A percentile compares a stretch with the other conserved stretches of the same genome.
Conservation (phyloP, 2,797 vertebrate genomes). For the Sylvilagus floridanus region DNA sequence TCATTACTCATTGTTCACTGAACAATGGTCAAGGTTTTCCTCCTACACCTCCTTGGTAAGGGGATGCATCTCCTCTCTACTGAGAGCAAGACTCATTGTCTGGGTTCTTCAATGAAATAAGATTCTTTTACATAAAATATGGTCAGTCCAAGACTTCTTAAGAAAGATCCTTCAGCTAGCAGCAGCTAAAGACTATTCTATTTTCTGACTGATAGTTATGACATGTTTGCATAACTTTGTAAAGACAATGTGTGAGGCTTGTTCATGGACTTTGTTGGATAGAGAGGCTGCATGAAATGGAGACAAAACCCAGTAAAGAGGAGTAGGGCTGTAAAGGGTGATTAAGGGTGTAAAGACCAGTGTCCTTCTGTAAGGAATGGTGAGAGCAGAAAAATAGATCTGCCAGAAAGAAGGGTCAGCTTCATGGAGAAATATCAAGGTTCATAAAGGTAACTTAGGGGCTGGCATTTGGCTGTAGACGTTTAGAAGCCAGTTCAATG, state of each 20-base stretch:
- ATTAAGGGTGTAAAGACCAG: background rate
- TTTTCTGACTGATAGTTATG: background rate
- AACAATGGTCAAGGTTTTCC: background rate
- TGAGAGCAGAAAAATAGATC: background rate
- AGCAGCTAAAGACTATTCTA: background rate
- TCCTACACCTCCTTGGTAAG: no score
- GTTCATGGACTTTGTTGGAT: background rate
- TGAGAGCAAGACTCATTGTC: background rate
- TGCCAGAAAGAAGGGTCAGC: background rate
- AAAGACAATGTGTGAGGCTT: background rate
- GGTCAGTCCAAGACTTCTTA: background rate
- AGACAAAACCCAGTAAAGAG: no score
- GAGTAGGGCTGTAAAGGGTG: no score
- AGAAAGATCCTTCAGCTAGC: background rate
- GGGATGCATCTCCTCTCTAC: background rate
- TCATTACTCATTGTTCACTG: no score
- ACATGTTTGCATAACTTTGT: background rate
- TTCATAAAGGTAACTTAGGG: no score
- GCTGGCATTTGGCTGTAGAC: no score
- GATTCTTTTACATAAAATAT: background rate
- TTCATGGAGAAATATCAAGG: background rate
- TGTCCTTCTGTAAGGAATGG: background rate
- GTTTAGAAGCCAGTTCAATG: no score
- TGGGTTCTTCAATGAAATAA: background rate
- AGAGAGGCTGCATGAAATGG: background rate